These are phyloP conservation scores for Liparis tanakae DNA, from an alignment of 2,797 vertebrate species.

Conservation along the genomic window DNA sequence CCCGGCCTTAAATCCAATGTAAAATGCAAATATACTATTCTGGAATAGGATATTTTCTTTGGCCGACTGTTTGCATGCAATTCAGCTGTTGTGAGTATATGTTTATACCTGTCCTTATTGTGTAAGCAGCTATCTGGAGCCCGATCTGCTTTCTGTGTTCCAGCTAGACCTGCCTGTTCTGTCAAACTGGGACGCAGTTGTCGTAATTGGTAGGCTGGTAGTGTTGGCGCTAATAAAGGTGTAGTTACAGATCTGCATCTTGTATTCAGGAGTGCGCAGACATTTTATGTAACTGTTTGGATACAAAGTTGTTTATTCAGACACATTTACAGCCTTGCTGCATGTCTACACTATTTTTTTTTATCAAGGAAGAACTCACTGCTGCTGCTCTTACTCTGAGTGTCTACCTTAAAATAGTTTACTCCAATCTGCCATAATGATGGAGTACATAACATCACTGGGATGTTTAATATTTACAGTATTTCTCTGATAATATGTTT, in stretches of 20 bases:
- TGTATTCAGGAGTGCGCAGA: conserved; percentile 4
- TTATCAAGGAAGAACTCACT: neutral
- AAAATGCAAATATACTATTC: conserved; percentile 26
- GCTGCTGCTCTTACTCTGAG: neutral
- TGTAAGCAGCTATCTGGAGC: conserved; percentile 22
- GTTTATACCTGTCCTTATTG: conserved; percentile 8
- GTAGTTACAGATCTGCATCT: conserved; percentile 11
- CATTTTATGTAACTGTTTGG: conserved; percentile 1
- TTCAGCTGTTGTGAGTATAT: conserved; percentile 14
- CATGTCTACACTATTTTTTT: neutral
- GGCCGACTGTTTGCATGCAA: conserved; percentile 6
- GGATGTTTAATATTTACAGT: neutral
- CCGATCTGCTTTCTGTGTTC: conserved; percentile 5
- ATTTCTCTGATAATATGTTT: neutral
- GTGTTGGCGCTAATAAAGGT: conserved; percentile 11
- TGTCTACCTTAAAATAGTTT: neutral
- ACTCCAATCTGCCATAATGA: neutral
- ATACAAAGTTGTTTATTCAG: neutral
- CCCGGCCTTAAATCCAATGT: neutral
- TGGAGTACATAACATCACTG: neutral
- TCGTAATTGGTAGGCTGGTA: conserved; percentile 9
- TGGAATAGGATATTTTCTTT: conserved; percentile 1
- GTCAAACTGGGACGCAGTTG: neutral
- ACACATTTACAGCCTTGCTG: neutral
- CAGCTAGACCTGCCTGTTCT: conserved; percentile 2